Conservation (phyloP, 2,888 invertebrate genomes). For the Oasisia sp. region DNA sequence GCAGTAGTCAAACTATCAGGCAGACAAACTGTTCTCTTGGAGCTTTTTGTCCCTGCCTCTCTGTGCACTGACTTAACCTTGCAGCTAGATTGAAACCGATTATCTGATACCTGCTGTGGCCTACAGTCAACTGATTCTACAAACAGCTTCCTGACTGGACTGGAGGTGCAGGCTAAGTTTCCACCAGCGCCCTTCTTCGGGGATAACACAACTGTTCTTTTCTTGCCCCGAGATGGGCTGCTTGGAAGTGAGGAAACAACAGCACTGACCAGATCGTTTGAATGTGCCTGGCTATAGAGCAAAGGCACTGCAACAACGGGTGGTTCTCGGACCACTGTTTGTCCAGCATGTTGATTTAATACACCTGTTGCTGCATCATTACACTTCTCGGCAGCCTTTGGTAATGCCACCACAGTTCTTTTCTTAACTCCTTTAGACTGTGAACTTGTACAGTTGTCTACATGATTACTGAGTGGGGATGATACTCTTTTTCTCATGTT, state of each 20-base stretch:
- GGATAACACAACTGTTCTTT: slow-evolving; percentile 13
- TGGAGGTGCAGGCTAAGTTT: not conserved
- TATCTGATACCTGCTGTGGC: not conserved
- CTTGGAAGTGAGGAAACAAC: not conserved
- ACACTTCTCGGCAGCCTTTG: not conserved
- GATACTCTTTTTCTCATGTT: not conserved
- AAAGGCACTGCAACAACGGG: not conserved
- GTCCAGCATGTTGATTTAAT: too few relatives aligned
- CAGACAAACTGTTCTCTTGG: not conserved
- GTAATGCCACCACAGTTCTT: slow-evolving; percentile 13
- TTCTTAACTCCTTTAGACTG: not conserved
- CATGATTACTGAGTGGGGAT: not conserved
- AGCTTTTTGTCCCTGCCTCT: not conserved
- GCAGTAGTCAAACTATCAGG: not conserved
- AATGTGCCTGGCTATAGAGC: not conserved
- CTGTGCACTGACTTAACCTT: not conserved
- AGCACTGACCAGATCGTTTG: not conserved
- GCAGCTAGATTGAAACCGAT: not conserved
- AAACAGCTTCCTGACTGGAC: not conserved
- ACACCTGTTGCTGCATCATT: not conserved
- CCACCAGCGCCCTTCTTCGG: not conserved
- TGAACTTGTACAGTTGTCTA: not conserved
- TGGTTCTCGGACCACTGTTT: not conserved
- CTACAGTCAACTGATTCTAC: not conserved
- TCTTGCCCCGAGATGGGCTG: not conserved